Evolutionary conservation across 2,888 invertebrate genomes (phyloP), one percentile per base, ranked within the genome.

Genomic region (Pristionchus arcanus): DNA sequence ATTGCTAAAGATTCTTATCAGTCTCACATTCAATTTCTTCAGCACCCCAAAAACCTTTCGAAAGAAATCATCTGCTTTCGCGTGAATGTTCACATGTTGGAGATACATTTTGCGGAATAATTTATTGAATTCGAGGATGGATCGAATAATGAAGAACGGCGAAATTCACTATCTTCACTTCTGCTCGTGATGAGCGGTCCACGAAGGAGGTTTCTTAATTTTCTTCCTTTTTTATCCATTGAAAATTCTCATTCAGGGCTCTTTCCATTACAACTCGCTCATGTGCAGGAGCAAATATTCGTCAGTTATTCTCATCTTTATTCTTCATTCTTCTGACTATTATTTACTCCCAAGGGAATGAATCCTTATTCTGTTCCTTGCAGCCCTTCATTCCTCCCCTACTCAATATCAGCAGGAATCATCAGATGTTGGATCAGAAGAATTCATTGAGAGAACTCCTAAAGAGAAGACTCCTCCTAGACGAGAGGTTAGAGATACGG

Each of bases 401-500:
- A 74, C 37, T n/a, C n/a, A n/a, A n/a, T n/a, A n/a, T 28, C 81
- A n/a, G 1, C 25, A 81, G 15, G 81, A 81, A 34, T 28, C 81
- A 0, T 81, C 81, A 2, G 81, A 81, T 28, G n/a, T 81, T 15
- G 42, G 34, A 42, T 81, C 81, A 49, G 31, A 31, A 1, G 49
- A 81, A 28, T 13, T 81, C 28, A 53, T 34, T 4, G 81, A 81
- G 16, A n/a, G 81, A 81, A 81, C 28, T n/a, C 81, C 81, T 53
- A 49, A 25, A 15, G 49, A n/a, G 49, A 81, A 81, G 49, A 53
- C 15, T 53, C 81, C 74, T 9, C 68, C 81, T 15, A 49, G 5
- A 49, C 81, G n/a, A n/a, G n/a, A 49, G 7, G 74, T 74, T 37
- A 74, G 37, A 15, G 31, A 68, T 68, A 63, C 11, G 63, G 11